These are phyloP conservation scores for Pangasius sanitwongsei DNA, from an alignment of 2,797 vertebrate genomes.

Conservation along the genomic window DNA sequence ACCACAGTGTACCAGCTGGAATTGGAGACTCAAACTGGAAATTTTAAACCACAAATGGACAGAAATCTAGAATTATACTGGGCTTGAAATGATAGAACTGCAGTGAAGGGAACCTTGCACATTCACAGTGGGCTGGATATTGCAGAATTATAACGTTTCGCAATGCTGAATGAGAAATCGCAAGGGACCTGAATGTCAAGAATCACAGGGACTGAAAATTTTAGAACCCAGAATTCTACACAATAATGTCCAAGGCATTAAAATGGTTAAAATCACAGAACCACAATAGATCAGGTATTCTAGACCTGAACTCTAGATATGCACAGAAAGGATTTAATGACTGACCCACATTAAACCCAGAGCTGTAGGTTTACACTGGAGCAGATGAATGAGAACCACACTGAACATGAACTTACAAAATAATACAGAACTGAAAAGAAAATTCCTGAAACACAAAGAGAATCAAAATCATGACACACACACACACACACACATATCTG, in stretches of 20 bases:
- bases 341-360: too few species aligned
- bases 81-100: not conserved
- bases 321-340: not conserved
- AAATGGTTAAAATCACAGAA: not conserved
- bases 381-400: too few species aligned
- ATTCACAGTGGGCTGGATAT: not conserved
- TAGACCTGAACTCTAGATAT: not conserved
- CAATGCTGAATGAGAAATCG: not conserved
- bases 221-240: not conserved
- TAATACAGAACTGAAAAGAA: not conserved
- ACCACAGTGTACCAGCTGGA: not conserved
- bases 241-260: not conserved
- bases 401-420: too few species aligned
- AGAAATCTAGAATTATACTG: not conserved
- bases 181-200: not conserved
- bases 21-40: not conserved
- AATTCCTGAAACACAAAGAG: too few species aligned
- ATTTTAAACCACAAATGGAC: not conserved
- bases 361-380: too few species aligned
- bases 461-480: slow-evolving; percentile 14
- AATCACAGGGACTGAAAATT: not conserved
- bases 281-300: not conserved
- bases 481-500: not conserved
- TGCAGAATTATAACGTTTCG: not conserved
- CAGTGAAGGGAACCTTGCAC: not conserved